These are phyloP conservation scores for Heptranchias perlo DNA, from an alignment of 2,113 vertebrate genomes.

Conservation along the genomic window DNA sequence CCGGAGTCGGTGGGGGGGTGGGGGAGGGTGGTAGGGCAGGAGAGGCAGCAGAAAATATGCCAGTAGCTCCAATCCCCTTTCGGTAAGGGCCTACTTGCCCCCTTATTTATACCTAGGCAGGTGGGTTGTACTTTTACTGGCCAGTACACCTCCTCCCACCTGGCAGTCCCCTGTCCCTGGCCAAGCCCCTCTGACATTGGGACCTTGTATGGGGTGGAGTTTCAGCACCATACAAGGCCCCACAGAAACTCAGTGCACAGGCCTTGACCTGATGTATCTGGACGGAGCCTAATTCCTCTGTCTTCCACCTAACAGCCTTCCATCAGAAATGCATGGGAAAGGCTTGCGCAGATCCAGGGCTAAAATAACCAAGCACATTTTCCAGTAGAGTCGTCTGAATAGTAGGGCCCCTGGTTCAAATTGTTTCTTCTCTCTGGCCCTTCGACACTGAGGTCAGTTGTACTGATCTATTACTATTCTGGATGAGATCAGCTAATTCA, in stretches of 20 bases:
- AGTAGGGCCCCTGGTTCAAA: not conserved
- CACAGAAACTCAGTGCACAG: not conserved
- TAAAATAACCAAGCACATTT: not conserved
- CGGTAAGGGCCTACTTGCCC: no score
- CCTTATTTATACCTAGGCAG: no score
- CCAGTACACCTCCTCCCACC: not conserved
- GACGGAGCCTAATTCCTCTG: not conserved
- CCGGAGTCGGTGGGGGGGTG: no score
- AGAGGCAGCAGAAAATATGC: no score
- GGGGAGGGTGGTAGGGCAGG: no score
- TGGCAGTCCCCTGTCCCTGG: not conserved
- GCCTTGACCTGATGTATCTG: not conserved
- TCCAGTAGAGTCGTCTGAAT: not conserved
- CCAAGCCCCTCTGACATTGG: not conserved
- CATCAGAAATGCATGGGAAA: not conserved
- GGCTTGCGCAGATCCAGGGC: not conserved
- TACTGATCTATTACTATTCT: no score
- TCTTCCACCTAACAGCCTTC: not conserved
- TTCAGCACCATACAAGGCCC: no score
- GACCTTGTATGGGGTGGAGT: not conserved
- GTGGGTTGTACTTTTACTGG: no score
- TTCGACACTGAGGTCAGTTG: no score
- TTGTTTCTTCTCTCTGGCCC: not conserved
- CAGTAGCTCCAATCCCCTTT: no score
- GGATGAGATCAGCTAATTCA: no score